Evolutionary conservation across 2,888 invertebrate species (phyloP).

Genomic region (Antheraea yamamai): DNA sequence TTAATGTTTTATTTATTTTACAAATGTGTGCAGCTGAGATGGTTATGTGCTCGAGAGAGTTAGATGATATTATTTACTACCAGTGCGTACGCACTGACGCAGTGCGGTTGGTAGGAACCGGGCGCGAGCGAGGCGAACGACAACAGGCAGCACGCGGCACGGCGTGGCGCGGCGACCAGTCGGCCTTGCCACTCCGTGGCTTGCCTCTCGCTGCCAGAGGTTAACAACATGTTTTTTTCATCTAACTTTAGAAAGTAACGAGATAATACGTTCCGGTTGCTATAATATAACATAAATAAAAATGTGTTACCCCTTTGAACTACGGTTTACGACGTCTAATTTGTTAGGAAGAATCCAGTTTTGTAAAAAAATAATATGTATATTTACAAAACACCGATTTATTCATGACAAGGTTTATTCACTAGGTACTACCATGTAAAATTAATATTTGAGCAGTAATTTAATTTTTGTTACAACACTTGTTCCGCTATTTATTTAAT

Average conservation of each 20-base stretch:
- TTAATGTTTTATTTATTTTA: neutral
- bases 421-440: neutral
- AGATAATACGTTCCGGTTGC: conserved; percentile 51
- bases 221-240: conserved; percentile 76
- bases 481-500: neutral
- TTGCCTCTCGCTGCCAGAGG: conserved; percentile 77
- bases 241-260: conserved; percentile 80
- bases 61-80: conserved; percentile 19
- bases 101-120: conserved; percentile 33
- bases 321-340: conserved; percentile 23
- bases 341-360: neutral
- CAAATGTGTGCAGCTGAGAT: conserved; percentile 1
- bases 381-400: neutral
- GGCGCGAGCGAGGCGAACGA: conserved; percentile 32
- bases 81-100: conserved; percentile 31
- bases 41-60: conserved; percentile 14
- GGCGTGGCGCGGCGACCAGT: conserved; percentile 52
- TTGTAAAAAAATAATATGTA: neutral
- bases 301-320: conserved; percentile 24
- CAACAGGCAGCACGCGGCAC: conserved; percentile 33
- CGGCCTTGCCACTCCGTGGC: conserved; percentile 73
- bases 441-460: neutral
- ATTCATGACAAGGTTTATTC: neutral
- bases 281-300: conserved; percentile 22
- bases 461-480: neutral